Conservation (phyloP, 1,140 invertebrate species). For the Spodoptera litura region DNA sequence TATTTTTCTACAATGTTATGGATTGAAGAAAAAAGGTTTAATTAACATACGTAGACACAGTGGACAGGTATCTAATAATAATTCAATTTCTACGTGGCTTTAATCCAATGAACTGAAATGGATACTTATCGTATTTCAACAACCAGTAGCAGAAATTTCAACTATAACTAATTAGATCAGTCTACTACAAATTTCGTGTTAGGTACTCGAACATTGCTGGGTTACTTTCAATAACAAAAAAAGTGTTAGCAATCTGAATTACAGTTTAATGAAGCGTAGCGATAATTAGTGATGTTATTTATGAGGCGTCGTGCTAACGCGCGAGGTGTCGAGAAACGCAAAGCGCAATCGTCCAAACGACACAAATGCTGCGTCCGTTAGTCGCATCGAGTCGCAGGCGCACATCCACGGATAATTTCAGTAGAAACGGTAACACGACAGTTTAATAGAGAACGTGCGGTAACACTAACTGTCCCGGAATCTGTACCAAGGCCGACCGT, state of each 20-base stretch:
- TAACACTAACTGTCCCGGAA: slow-evolving; percentile 69
- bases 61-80: too few relatives aligned
- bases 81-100: too few relatives aligned
- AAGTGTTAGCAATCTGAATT: slow-evolving; percentile 45
- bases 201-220: slow-evolving; percentile 14
- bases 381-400: slow-evolving; percentile 47
- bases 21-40: too few relatives aligned
- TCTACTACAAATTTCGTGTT: neutral
- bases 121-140: neutral
- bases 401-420: slow-evolving; percentile 59
- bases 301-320: slow-evolving; percentile 19
- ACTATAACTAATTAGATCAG: neutral
- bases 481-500: slow-evolving; percentile 68
- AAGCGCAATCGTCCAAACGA: slow-evolving; percentile 42
- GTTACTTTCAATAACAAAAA: slow-evolving; percentile 21
- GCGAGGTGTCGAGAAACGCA: slow-evolving; percentile 34
- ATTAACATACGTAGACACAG: too few relatives aligned
- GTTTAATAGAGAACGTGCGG: slow-evolving; percentile 63
- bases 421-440: slow-evolving; percentile 57
- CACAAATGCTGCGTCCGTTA: slow-evolving; percentile 54
- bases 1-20: too few relatives aligned
- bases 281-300: slow-evolving; percentile 46
- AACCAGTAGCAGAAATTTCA: neutral
- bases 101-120: neutral
- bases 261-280: slow-evolving; percentile 44